Evolutionary conservation across 2,113 vertebrate genomes (phyloP), one percentile per base, ranked within the genome.

Genomic region (Oncorhynchus masou): DNA sequence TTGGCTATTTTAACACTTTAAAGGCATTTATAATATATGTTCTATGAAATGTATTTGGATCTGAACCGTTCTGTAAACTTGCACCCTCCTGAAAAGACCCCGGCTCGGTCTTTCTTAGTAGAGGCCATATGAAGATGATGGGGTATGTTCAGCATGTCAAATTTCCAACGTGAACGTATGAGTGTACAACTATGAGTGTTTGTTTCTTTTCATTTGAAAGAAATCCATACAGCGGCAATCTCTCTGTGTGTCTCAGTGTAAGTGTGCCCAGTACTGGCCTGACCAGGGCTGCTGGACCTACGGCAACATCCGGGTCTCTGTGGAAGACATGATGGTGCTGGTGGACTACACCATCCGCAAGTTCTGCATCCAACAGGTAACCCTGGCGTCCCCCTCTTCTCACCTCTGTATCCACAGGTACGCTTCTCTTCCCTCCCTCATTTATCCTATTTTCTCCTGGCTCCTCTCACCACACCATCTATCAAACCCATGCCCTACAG

Each of bases 261-360:
- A 99, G 82, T 99, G 98, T 88, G 97, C 97, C 62, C 98, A 99
- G 89, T 99, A 99, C 92, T 99, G 98, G 98, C 98, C 98, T 3
- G 98, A 99, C 92, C 98, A 99, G 92, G 98, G 98, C 86, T 99
- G 98, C 88, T 99, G 97, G 97, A 99, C 97, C 0, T 99, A 99
- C 0, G 98, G 97, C 74, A 99, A 98, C 88, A 96, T 99, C 85
- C 95, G 97, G 0, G 98, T 99, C 70, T 98, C 98, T 0, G 97
- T 99, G 71, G 98, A 99, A 78, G 97, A 99, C 45, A 93, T 96
- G 68, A 98, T 96, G 0, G 96, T 99, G 74, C 88, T 99, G 81
- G 98, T 99, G 84, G 97, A 99, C 90, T 99, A 99, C 91, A 99
- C 98, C 3, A 95, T 99, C 86, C 93, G 97, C 64, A 99, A 99